Conservation (phyloP, 1,140 invertebrate species). For the Stegodyphus mimosarum region DNA sequence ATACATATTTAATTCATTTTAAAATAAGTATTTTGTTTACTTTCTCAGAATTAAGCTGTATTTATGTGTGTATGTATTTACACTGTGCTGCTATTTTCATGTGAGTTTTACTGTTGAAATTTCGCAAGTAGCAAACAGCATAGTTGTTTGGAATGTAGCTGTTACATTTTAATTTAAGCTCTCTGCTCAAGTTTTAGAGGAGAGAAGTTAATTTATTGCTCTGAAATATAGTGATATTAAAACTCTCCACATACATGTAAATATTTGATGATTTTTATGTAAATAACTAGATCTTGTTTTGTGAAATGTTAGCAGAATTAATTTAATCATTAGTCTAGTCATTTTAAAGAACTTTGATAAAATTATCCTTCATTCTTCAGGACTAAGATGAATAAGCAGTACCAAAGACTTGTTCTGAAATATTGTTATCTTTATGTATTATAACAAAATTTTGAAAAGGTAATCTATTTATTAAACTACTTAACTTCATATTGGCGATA, state of each 20-base stretch:
- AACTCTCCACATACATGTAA: constrained; percentile 6
- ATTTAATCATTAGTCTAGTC: constrained; percentile 48
- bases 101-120: background rate
- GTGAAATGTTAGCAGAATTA: constrained; percentile 4
- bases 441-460: too few species aligned
- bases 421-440: too few species aligned
- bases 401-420: too few species aligned
- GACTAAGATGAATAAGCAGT: too few species aligned
- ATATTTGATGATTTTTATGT: constrained; percentile 23
- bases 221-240: constrained; percentile 1
- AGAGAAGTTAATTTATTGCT: background rate
- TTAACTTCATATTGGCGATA: too few species aligned
- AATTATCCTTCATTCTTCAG: too few species aligned
- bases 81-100: too few species aligned
- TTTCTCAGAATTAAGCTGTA: too few species aligned
- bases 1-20: background rate
- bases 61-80: too few species aligned
- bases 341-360: constrained; percentile 17
- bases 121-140: background rate
- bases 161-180: background rate
- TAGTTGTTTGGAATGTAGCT: constrained; percentile 35
- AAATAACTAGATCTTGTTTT: constrained; percentile 28
- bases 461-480: too few species aligned
- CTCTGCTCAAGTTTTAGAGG: constrained; percentile 27
- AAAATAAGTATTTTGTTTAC: background rate